Conservation (phyloP, 2,797 vertebrate species). For the Ispidina lecontei region DNA sequence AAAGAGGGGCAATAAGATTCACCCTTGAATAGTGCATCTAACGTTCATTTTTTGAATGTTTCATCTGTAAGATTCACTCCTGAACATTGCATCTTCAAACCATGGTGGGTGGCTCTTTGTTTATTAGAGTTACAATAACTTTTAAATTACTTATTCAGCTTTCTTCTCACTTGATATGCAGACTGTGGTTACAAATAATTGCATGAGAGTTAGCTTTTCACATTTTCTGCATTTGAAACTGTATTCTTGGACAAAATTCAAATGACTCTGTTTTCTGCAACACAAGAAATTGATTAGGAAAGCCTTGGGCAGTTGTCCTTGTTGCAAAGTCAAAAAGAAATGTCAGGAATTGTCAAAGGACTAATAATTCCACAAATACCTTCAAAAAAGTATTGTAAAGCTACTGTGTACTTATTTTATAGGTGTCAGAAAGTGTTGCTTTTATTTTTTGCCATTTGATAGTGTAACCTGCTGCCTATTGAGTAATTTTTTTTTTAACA, state of each 20-base stretch:
- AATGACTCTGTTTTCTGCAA: background rate
- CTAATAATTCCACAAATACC: background rate
- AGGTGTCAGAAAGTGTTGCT: background rate
- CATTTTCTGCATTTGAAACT: background rate
- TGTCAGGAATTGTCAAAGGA: background rate
- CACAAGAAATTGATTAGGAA: background rate
- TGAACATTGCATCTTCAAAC: background rate
- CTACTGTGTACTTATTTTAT: background rate
- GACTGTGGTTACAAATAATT: background rate
- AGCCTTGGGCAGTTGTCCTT: slow-evolving; percentile 37
- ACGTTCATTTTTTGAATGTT: too few species aligned
- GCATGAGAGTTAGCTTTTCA: background rate
- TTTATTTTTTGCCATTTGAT: background rate
- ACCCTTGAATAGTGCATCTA: background rate
- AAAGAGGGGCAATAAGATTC: background rate
- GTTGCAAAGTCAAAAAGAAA: slow-evolving; percentile 11
- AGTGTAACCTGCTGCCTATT: background rate
- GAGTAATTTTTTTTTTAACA: background rate
- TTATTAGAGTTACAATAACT: background rate
- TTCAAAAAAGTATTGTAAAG: background rate
- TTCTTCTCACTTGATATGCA: background rate
- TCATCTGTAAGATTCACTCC: background rate
- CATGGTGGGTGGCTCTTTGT: background rate
- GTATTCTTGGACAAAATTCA: background rate
- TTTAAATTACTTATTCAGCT: background rate